These are phyloP conservation scores for Actias luna DNA, from an alignment of 2,888 invertebrate species.

Conservation along the genomic window DNA sequence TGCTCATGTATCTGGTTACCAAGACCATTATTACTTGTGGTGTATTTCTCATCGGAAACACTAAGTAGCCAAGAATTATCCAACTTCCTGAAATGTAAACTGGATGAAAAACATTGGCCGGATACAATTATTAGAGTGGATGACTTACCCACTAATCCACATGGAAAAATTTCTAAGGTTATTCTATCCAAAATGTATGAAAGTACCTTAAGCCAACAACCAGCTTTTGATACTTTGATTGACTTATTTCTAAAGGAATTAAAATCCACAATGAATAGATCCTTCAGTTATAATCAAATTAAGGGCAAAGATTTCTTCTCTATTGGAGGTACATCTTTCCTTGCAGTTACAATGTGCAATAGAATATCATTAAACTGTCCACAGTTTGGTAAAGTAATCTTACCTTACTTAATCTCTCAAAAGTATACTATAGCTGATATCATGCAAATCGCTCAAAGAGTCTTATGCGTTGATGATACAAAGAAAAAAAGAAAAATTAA, in stretches of 20 bases:
- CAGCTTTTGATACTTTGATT: constrained; percentile 43
- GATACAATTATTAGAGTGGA: constrained; percentile 84
- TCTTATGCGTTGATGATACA: constrained; percentile 38
- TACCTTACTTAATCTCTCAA: constrained; percentile 78
- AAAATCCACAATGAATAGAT: constrained; percentile 39
- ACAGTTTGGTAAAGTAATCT: constrained; percentile 71
- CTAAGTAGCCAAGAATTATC: constrained; percentile 57
- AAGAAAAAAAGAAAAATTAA: constrained; percentile 47
- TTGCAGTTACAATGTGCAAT: constrained; percentile 84
- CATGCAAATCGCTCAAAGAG: constrained; percentile 49
- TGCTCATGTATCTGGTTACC: constrained; percentile 81
- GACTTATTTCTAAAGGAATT: constrained; percentile 53
- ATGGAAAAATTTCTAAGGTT: constrained; percentile 86
- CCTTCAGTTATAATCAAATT: constrained; percentile 55
- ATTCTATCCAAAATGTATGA: constrained; percentile 67
- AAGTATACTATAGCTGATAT: constrained; percentile 63
- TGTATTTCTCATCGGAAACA: constrained; percentile 74
- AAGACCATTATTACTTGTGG: constrained; percentile 66
- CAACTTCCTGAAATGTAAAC: constrained; percentile 64
- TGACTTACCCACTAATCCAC: constrained; percentile 82
- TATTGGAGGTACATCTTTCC: constrained; percentile 87
- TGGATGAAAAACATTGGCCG: constrained; percentile 81
- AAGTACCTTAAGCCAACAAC: constrained; percentile 36
- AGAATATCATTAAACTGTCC: constrained; percentile 73
- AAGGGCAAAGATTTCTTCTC: constrained; percentile 77